These are phyloP conservation scores for Cottoperca gobio DNA, from an alignment of 2,797 vertebrate genomes.

Conservation along the genomic window DNA sequence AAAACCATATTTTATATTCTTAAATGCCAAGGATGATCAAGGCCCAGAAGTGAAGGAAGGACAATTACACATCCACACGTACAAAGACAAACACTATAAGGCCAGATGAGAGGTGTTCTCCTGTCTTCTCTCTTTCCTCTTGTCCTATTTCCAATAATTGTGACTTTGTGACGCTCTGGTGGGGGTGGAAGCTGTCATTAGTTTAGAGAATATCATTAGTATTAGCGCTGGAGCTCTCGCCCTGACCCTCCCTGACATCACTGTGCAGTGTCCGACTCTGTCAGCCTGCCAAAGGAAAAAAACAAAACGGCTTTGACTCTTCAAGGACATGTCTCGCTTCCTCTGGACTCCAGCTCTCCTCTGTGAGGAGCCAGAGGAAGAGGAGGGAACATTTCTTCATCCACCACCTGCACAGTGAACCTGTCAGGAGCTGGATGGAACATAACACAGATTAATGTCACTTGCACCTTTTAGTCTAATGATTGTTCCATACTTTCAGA, in stretches of 20 bases:
- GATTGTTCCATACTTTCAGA: not conserved
- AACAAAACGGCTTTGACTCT: conserved; percentile 35
- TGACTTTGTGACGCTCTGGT: not conserved
- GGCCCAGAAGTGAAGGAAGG: not conserved
- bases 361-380: conserved; percentile 16
- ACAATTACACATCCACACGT: not conserved
- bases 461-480: not conserved
- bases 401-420: conserved; percentile 18
- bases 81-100: not conserved
- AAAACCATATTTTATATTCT: not conserved
- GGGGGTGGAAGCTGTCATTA: conserved; percentile 31
- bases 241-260: conserved; percentile 45
- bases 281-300: conserved; percentile 48
- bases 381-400: not conserved
- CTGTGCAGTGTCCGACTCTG: conserved; percentile 37
- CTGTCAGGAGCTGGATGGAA: not conserved
- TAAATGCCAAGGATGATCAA: not conserved
- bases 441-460: conserved; percentile 11
- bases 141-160: not conserved
- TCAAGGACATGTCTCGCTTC: conserved; percentile 59
- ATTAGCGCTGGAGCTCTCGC: conserved; percentile 24
- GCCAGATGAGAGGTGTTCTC: not conserved
- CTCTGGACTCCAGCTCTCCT: conserved; percentile 16
- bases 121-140: not conserved
- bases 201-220: conserved; percentile 40